phyloP scores from a whole-genome alignment of 2,797 vertebrate genomes.

The Pteropus rufus region DNA sequence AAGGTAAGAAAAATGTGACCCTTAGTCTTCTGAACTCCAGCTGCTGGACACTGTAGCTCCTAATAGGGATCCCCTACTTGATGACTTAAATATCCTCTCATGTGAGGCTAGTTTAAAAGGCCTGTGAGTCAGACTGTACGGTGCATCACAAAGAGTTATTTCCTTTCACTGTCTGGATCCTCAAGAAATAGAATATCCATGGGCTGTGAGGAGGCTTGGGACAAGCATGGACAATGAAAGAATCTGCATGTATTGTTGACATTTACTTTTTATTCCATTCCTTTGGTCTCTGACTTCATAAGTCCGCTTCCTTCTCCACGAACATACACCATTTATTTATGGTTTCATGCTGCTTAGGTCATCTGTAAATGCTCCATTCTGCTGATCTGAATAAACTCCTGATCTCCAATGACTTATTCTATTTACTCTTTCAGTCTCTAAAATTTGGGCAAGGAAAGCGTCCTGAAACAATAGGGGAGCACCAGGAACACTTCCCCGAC shows the following conservation, averaged over 20 bases:
- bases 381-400: background rate
- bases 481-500: background rate
- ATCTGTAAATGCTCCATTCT: background rate
- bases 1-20: background rate
- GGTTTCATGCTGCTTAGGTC: background rate
- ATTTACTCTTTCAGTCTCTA: background rate
- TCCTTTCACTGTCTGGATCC: constrained; percentile 8
- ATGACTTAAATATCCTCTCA: background rate
- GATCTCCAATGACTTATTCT: background rate
- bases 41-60: background rate
- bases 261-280: constrained; percentile 4
- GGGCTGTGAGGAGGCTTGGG: background rate
- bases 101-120: background rate
- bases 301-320: background rate
- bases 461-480: background rate
- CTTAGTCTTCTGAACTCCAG: background rate
- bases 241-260: background rate
- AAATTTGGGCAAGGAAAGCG: background rate
- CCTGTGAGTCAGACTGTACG: constrained; percentile 5
- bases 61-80: background rate
- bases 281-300: background rate
- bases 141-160: background rate
- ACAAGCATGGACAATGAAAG: background rate
- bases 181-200: background rate
- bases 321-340: background rate